Conservation (phyloP, 2,888 invertebrate species). For the Spicauda simplicius region DNA sequence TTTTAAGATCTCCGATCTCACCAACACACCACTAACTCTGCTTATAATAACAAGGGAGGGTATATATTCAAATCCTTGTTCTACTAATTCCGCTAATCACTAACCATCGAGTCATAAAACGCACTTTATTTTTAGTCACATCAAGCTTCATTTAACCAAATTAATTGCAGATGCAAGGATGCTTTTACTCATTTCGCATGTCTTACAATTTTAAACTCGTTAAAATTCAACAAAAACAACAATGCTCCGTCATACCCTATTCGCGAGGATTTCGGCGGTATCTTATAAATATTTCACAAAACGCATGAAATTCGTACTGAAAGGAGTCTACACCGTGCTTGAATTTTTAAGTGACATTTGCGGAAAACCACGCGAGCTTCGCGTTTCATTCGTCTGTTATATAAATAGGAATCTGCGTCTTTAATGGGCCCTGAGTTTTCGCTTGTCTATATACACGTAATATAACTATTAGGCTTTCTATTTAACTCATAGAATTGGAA, state of each 20-base stretch:
- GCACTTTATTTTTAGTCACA: too few relatives aligned
- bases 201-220: not conserved
- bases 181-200: too few relatives aligned
- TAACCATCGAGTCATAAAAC: too few relatives aligned
- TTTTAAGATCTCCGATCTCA: too few relatives aligned
- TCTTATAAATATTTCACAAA: slow-evolving; percentile 32
- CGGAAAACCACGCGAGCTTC: slow-evolving; percentile 43
- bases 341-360: slow-evolving; percentile 40
- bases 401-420: slow-evolving; percentile 28
- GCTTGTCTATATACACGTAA: slow-evolving; percentile 26
- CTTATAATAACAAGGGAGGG: too few relatives aligned
- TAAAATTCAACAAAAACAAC: slow-evolving; percentile 10
- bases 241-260: slow-evolving; percentile 16
- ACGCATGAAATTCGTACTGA: slow-evolving; percentile 35
- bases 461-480: not conserved
- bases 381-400: slow-evolving; percentile 31
- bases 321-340: slow-evolving; percentile 37
- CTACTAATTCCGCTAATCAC: too few relatives aligned
- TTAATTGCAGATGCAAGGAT: too few relatives aligned
- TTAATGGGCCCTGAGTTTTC: slow-evolving; percentile 24
- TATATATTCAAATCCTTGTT: too few relatives aligned
- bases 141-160: too few relatives aligned
- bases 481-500: too few relatives aligned
- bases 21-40: too few relatives aligned
- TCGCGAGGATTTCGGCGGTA: slow-evolving; percentile 15